phyloP scores from a whole-genome alignment of 2,113 vertebrate species.

The Lonchura striata region DNA sequence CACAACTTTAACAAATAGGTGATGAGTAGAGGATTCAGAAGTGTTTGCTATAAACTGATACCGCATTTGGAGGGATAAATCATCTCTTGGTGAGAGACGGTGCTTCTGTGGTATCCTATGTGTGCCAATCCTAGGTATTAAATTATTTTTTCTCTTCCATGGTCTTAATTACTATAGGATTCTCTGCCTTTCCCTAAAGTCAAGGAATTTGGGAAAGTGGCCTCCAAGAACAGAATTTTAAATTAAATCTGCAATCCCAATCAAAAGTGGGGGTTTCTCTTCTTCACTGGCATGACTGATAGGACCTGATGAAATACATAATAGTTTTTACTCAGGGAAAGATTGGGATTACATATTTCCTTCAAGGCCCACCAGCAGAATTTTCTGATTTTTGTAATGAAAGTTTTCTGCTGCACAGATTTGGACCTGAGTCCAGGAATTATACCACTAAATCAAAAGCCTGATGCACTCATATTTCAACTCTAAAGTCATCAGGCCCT shows the following conservation, averaged over 20 bases:
- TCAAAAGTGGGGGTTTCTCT: neutral
- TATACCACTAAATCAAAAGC: neutral
- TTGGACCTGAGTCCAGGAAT: neutral
- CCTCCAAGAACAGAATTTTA: neutral
- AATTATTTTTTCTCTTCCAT: neutral
- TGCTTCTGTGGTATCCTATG: fast-evolving
- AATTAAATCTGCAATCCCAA: neutral
- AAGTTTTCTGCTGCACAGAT: neutral
- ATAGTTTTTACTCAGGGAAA: neutral
- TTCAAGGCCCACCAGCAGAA: neutral
- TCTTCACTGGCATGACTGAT: neutral
- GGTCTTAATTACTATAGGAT: neutral
- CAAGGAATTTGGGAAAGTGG: neutral
- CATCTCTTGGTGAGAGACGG: neutral
- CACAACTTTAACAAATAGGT: neutral
- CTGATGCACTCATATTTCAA: fast-evolving
- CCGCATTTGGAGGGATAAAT: neutral
- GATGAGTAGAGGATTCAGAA: neutral
- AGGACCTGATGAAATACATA: neutral
- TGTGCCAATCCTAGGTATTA: neutral
- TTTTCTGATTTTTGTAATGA: neutral
- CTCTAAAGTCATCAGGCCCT: neutral
- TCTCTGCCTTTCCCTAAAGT: neutral
- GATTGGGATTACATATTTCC: neutral
- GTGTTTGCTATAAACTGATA: neutral